Base-by-base conservation (phyloP, 2,888 invertebrate species). In the Thera britannica region DNA sequence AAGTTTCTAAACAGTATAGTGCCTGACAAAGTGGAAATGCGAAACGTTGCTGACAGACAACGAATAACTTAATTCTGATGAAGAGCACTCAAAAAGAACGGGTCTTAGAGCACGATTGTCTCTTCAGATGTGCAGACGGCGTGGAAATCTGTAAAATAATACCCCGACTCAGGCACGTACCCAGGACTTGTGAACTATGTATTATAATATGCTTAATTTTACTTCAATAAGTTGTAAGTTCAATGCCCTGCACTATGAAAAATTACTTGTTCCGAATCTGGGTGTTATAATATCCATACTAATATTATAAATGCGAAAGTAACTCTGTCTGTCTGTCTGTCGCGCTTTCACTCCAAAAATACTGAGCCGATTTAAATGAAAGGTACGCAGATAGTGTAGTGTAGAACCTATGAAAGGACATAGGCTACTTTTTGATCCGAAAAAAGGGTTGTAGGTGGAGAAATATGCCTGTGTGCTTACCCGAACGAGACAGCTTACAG, bases 111-210 rank as follows among this genome's bases (percentile, higher is more conserved):
- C 78, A 79, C 83, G 79, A 85, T 86, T 86, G 84, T 86, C 78
- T 79, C 84, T 82, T 81, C 78, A 85, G 82, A 87, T 85, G 85
- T 85, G 88, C 88, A 89, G 87, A 88, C 86, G 75, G 81, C 81
- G 84, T 83, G 84, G 83, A 87, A 90, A 89, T 90, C 89, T 87
- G 86, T 88, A 83, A 89, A 89, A 90, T 89, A 89, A 90, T 88
- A 89, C 85, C 68, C 68, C 58, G 49, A 38, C n/a, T 55, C 68
- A 58, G 68, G 58, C 48, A 48, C 23, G 61, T 35, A 65, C 12
- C 48, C 41, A 68, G 65, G 57, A 62, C 51, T 41, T 38, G 12
- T 23, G 23, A 23, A 23, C 23, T 23, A 23, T 23, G 23, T 23
- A 23, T 38, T 38, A 0, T 38, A 38, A 38, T 23, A 23, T 23